Base-by-base conservation (phyloP, 2,797 vertebrate species). In the Channa striata region DNA sequence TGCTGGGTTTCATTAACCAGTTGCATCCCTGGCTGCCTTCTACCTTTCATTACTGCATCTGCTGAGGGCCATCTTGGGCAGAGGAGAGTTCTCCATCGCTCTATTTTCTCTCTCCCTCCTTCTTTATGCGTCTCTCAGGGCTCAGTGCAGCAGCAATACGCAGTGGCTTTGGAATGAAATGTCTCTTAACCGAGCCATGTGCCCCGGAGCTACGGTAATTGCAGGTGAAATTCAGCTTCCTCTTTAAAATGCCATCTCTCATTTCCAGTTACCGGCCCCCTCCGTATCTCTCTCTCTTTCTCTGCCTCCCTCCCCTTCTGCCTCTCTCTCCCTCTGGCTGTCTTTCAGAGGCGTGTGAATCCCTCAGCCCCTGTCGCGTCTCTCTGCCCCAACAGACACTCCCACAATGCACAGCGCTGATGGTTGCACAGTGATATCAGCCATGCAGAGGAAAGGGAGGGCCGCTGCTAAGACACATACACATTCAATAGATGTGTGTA, bases 141-240 rank as follows among this genome's bases (percentile, higher is more conserved):
- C 87, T 89, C 83, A 61, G 86, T 78, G 84, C 80, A 56, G 86
- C 84, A 87, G 84, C 84, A 81, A 81, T 80, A 88, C 71, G 71
- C 79, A 36, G 86, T 88, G 83, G 90, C 80, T 88, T 89, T 86
- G 87, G 91, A 92, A 92, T 93, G 93, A 94, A 93, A 92, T 91
- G 92, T 94, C 92, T 94, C 91, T 93, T 93, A 93, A 90, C 89
- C 88, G 89, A 92, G 92, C 91, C 91, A 82, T 89, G 87, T 93
- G 91, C 90, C 93, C 94, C 77, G 88, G 84, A 94, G 93, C 93
- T 93, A 94, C 92, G 91, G 92, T 94, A 94, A 94, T 94, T 94
- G 93, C 93, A 94, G 94, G 94, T 94, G 94, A 93, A 94, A 94
- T 93, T 94, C 93, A 90, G 93, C 92, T 92, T 94, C 93, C 92